phyloP scores from a whole-genome alignment of 2,888 invertebrate genomes.

The Pyrgus malvae region DNA sequence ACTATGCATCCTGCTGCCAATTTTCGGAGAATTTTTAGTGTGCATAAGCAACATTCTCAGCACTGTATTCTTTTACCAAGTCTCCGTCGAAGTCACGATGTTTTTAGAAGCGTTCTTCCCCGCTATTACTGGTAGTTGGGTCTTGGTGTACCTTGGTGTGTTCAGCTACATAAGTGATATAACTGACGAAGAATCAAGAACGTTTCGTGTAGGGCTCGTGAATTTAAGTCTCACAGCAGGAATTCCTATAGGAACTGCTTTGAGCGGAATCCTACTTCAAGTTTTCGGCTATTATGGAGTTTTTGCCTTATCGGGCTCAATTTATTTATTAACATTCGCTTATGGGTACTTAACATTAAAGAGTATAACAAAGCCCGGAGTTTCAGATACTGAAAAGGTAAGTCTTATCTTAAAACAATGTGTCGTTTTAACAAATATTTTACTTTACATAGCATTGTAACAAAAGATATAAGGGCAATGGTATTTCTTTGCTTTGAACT shows the following conservation, averaged over 20 bases:
- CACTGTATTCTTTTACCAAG: conserved; percentile 76
- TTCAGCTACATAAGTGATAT: conserved; percentile 84
- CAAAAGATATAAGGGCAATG: no score
- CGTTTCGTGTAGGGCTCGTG: conserved; percentile 82
- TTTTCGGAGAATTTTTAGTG: conserved; percentile 76
- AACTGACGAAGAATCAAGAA: conserved; percentile 77
- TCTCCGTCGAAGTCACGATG: conserved; percentile 78
- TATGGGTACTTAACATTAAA: conserved; percentile 62
- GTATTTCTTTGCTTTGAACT: no score
- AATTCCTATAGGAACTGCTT: conserved; percentile 78
- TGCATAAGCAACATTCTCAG: conserved; percentile 74
- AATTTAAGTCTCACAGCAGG: conserved; percentile 83
- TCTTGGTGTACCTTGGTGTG: conserved; percentile 79
- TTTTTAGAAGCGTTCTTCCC: conserved; percentile 78
- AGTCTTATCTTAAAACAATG: no score
- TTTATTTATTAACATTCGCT: conserved; percentile 65
- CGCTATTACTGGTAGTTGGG: conserved; percentile 79
- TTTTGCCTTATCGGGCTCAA: conserved; percentile 54
- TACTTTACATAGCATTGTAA: background rate
- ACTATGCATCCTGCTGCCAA: conserved; percentile 79
- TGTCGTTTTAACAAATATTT: background rate
- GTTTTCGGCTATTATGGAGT: conserved; percentile 69
- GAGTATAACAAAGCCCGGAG: conserved; percentile 55
- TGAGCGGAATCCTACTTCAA: conserved; percentile 76
- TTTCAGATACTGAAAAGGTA: conserved; percentile 51